These are phyloP conservation scores for Cydia fagiglandana DNA, from an alignment of 1,140 invertebrate genomes.

Conservation along the genomic window DNA sequence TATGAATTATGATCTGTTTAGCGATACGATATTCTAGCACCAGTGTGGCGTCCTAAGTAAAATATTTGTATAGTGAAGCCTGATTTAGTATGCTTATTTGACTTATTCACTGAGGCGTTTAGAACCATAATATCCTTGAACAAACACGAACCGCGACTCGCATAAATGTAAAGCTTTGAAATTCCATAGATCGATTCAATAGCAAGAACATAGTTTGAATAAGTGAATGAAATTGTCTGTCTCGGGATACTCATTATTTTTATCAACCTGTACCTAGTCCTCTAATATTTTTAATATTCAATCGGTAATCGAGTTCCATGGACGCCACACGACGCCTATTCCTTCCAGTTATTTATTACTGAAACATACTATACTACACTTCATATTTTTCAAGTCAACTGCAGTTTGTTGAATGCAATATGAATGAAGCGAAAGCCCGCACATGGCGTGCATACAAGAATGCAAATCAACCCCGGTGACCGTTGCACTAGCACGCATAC, in stretches of 20 bases:
- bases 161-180: too few relatives aligned
- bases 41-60: background rate
- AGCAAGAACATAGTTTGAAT: too few relatives aligned
- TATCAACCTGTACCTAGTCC: background rate
- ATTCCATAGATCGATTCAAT: background rate
- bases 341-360: constrained; percentile 1
- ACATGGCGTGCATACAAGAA: constrained; percentile 61
- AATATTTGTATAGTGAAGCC: background rate
- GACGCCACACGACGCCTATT: constrained; percentile 7
- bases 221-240: too few relatives aligned
- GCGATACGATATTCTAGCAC: background rate
- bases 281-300: background rate
- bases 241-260: too few relatives aligned
- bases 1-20: background rate
- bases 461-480: constrained; percentile 62
- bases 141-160: background rate
- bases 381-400: constrained; percentile 59
- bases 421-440: constrained; percentile 61
- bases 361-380: background rate
- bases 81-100: constrained; percentile 13
- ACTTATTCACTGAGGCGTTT: background rate
- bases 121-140: background rate
- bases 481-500: constrained; percentile 67
- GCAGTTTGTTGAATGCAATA: constrained; percentile 67
- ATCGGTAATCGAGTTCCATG: background rate